A percentile compares a stretch with the other conserved stretches of the same genome.
Evolutionary conservation across 2,888 invertebrate genomes (phyloP).

Genomic region (Aromia moschata): DNA sequence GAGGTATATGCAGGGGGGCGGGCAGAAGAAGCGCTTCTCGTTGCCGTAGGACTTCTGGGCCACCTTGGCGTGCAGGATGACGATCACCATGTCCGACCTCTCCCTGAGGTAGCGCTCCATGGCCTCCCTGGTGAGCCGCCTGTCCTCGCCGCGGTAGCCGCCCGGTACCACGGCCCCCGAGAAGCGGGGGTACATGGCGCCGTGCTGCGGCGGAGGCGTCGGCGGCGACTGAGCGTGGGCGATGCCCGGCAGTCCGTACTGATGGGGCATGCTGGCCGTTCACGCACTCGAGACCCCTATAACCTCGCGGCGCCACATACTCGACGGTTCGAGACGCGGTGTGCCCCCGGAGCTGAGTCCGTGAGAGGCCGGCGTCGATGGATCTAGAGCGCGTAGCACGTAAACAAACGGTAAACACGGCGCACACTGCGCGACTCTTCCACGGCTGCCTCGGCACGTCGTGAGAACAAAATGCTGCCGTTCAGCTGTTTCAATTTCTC

Average conservation of each 20-base stretch:
- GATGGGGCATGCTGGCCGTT: constrained; percentile 76
- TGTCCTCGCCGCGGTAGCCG: constrained; percentile 80
- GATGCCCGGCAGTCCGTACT: constrained; percentile 79
- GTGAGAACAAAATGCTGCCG: constrained; percentile 60
- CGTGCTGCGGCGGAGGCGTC: constrained; percentile 75
- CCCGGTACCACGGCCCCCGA: constrained; percentile 73
- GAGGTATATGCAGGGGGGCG: constrained; percentile 98
- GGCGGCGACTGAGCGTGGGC: constrained; percentile 84
- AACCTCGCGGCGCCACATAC: constrained; percentile 13
- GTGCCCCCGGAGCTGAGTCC: neutral
- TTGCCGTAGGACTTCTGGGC: constrained; percentile 99
- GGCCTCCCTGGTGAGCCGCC: constrained; percentile 85
- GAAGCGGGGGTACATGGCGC: constrained; percentile 67
- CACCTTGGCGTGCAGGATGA: constrained; percentile 98
- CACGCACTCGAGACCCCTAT: constrained; percentile 18
- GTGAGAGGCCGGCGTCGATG: neutral
- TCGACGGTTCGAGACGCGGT: constrained; percentile 3
- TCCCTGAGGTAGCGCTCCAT: constrained; percentile 97
- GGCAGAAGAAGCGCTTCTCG: constrained; percentile 99
- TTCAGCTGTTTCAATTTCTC: constrained; percentile 43
- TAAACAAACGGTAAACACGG: constrained; percentile 42
- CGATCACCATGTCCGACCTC: constrained; percentile 94
- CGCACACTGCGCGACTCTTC: constrained; percentile 35
- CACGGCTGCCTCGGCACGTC: constrained; percentile 56
- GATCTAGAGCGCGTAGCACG: constrained; percentile 12